Conservation (phyloP, 2,113 vertebrate genomes). For the Odocoileus virginianus region DNA sequence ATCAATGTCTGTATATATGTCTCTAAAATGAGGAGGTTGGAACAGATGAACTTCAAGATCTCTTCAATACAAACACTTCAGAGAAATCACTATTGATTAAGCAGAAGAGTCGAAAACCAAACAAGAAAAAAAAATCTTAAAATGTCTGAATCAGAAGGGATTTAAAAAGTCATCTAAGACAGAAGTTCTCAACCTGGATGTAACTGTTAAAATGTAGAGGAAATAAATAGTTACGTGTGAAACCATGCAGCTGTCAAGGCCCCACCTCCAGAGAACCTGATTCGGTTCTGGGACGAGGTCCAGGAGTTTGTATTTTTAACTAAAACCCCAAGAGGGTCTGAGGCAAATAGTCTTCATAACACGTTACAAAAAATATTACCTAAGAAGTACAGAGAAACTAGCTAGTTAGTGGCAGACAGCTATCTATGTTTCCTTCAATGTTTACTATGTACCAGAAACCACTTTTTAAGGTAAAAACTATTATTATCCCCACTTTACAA, state of each 20-base stretch:
- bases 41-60: neutral
- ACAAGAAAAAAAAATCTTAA: neutral
- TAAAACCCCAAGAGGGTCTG: neutral
- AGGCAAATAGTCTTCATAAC: neutral
- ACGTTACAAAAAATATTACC: neutral
- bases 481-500: neutral
- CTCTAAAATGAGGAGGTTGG: neutral
- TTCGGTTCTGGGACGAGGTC: neutral
- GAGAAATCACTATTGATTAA: neutral
- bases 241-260: neutral
- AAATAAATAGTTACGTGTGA: neutral
- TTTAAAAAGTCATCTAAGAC: neutral
- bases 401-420: neutral
- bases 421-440: neutral
- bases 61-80: conserved; percentile 5
- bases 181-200: neutral
- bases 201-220: neutral
- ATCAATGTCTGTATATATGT: neutral
- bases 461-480: neutral
- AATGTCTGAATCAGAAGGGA: neutral
- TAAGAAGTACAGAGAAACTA: neutral
- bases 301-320: conserved; percentile 11
- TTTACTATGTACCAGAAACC: neutral
- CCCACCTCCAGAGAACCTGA: neutral
- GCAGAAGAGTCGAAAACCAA: neutral